A percentile compares a stretch with the other conserved stretches of the same genome.
Conservation (phyloP, 2,888 invertebrate genomes). For the Synanthedon formicaeformis region DNA sequence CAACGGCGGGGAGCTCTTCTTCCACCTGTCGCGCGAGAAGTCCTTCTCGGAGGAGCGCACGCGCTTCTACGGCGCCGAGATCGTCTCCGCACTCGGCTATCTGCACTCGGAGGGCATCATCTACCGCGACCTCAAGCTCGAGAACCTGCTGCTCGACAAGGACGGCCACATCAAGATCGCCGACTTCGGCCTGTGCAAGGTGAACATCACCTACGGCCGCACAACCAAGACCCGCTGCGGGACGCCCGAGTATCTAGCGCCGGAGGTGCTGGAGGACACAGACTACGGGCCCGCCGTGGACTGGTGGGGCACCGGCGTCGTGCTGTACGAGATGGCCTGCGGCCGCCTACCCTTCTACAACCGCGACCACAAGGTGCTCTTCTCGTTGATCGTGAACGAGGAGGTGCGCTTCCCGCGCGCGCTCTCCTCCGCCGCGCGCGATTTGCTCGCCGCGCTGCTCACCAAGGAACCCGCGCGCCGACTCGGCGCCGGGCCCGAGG, state of each 20-base stretch:
- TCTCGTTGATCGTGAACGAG: conserved; percentile 94
- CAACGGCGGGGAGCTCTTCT: conserved; percentile 98
- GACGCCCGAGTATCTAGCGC: conserved; percentile 95
- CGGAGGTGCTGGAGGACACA: conserved; percentile 96
- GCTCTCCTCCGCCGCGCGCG: conserved; percentile 88
- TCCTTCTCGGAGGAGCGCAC: conserved; percentile 93
- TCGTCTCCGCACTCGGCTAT: conserved; percentile 94
- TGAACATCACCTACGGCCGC: conserved; percentile 94
- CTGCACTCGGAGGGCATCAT: conserved; percentile 83
- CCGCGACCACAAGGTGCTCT: conserved; percentile 95
- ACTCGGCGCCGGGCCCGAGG: conserved; percentile 94
- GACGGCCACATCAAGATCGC: conserved; percentile 99
- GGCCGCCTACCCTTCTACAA: conserved; percentile 99
- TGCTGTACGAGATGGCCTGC: conserved; percentile 99
- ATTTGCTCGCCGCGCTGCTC: conserved; percentile 88
- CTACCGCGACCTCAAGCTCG: conserved; percentile 98
- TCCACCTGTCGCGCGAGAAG: conserved; percentile 94
- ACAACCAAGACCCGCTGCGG: conserved; percentile 98
- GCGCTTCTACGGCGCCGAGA: conserved; percentile 98
- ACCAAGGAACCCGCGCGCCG: conserved; percentile 91
- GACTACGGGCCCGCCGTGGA: conserved; percentile 75
- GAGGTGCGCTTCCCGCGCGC: conserved; percentile 94
- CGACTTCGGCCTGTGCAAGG: conserved; percentile 99
- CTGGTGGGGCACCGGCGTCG: conserved; percentile 96
- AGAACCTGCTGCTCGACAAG: conserved; percentile 97